Evolutionary conservation across 2,797 vertebrate genomes (phyloP).

Genomic region (Calcarius lapponicus): DNA sequence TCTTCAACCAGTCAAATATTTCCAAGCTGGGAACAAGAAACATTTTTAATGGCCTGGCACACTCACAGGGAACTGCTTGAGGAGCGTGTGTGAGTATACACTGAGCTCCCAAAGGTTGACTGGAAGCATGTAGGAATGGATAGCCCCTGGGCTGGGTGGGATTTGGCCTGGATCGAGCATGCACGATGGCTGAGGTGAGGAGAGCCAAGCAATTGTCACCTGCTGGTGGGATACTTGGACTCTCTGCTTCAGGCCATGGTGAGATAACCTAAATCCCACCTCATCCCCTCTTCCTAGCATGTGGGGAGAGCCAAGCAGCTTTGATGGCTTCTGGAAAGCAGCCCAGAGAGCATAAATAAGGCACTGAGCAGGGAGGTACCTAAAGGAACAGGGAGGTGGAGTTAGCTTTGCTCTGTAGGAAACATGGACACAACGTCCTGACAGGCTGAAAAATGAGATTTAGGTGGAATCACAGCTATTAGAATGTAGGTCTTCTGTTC

Average conservation of each 20-base stretch:
- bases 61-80: not conserved
- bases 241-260: fast-evolving
- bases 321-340: not conserved
- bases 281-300: not conserved
- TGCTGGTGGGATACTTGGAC: not conserved
- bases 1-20: slow-evolving; percentile 8
- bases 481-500: not conserved
- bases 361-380: not conserved
- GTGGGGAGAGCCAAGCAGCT: not conserved
- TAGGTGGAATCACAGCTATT: not conserved
- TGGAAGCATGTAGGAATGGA: not conserved
- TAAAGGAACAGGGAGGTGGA: not conserved
- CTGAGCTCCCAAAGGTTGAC: not conserved
- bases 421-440: not conserved
- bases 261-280: not conserved
- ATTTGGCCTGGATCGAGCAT: not conserved
- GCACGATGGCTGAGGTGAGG: not conserved
- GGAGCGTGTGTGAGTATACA: not conserved
- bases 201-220: not conserved
- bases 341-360: not conserved
- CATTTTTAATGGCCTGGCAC: slow-evolving; percentile 17
- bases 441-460: not conserved
- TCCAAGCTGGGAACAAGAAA: not conserved
- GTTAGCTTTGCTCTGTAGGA: not conserved
- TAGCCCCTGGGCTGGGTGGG: not conserved